Conservation (phyloP, 1,140 invertebrate species). For the Globodera rostochiensis region DNA sequence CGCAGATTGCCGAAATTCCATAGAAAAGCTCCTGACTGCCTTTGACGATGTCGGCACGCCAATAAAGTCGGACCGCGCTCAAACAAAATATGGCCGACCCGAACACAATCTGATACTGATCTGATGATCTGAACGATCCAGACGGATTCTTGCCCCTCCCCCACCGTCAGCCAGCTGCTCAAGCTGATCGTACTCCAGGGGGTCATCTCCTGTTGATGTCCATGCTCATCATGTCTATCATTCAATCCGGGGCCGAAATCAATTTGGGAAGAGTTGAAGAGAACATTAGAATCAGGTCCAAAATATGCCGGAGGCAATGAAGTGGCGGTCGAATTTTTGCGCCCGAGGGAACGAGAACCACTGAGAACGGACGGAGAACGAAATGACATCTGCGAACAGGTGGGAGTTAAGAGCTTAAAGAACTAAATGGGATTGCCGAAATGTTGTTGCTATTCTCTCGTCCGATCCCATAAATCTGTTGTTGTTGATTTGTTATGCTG, state of each 20-base stretch:
- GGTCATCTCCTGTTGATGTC: conserved; percentile 6
- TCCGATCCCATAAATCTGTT: background rate
- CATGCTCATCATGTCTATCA: background rate
- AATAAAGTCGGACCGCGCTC: conserved; percentile 24
- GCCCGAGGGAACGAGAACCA: conserved; percentile 12
- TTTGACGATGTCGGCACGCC: conserved; percentile 28
- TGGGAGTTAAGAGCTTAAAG: background rate
- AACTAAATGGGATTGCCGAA: conserved; percentile 17
- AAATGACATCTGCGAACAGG: background rate
- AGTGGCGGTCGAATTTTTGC: conserved; percentile 21
- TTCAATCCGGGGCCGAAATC: conserved; percentile 14
- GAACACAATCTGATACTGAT: conserved; percentile 20
- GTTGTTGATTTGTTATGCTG: conserved; percentile 6
- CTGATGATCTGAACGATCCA: background rate
- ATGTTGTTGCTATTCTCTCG: background rate
- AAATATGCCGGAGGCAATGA: conserved; percentile 12
- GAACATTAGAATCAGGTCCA: background rate
- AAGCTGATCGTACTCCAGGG: conserved; percentile 24
- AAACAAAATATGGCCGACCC: conserved; percentile 30
- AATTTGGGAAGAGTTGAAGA: conserved; percentile 11
- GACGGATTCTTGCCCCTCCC: background rate
- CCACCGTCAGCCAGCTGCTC: conserved; percentile 26
- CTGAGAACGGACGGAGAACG: conserved; percentile 11
- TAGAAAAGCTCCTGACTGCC: conserved; percentile 39
- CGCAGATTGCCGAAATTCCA: conserved; percentile 37